Percentiles rank a stretch among this genome's conserved stretches.
Evolutionary conservation across 2,888 invertebrate genomes (phyloP).

Genomic region (Colostygia pectinataria): DNA sequence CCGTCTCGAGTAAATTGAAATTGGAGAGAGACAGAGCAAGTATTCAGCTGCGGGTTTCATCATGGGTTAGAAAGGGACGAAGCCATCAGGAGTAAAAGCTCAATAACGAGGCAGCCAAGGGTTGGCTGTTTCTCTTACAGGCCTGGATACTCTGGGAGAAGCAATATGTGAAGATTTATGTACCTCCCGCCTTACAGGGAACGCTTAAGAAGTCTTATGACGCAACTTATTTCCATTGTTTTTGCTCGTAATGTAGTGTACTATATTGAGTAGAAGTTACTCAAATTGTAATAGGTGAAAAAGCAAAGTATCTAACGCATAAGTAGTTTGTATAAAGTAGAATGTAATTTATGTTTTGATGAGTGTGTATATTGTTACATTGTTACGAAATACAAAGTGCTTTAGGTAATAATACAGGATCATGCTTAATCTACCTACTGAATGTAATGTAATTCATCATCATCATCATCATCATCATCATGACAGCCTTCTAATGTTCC

Average conservation of each 20-base stretch:
- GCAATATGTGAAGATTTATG: conserved; percentile 82
- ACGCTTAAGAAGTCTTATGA: conserved; percentile 65
- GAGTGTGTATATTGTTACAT: too few species aligned
- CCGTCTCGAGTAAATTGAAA: conserved; percentile 83
- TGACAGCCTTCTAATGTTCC: too few species aligned
- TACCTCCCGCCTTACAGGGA: conserved; percentile 59
- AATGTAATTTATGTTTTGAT: too few species aligned
- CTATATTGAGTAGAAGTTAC: conserved; percentile 33
- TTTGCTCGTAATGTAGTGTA: conserved; percentile 44
- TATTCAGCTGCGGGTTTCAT: conserved; percentile 35
- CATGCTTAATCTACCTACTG: too few species aligned
- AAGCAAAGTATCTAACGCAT: too few species aligned
- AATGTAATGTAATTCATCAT: too few species aligned
- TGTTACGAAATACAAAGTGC: too few species aligned
- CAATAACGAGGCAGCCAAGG: conserved; percentile 83
- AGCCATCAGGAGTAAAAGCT: conserved; percentile 75
- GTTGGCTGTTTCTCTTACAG: conserved; percentile 81
- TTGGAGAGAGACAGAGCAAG: conserved; percentile 69
- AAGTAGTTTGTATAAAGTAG: too few species aligned
- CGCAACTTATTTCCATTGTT: conserved; percentile 67
- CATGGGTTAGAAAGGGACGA: conserved; percentile 53
- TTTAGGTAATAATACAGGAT: too few species aligned
- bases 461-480: too few species aligned
- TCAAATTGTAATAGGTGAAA: not conserved
- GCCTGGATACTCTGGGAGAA: conserved; percentile 62